Conservation (phyloP, 2,797 vertebrate genomes). For the Bucorvus abyssinicus region DNA sequence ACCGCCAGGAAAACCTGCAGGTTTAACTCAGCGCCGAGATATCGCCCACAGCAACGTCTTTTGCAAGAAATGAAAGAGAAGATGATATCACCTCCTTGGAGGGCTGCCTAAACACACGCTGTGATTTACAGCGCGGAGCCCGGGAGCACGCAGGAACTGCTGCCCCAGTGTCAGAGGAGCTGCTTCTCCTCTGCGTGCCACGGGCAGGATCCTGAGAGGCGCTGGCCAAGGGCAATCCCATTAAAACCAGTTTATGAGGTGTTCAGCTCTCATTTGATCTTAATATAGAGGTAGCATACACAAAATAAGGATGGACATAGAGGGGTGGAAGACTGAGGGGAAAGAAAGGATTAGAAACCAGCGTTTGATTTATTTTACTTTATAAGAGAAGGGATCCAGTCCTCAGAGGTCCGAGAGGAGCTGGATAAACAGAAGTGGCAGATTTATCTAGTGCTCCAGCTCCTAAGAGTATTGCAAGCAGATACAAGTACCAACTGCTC, state of each 20-base stretch:
- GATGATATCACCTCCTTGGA: not conserved
- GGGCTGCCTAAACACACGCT: not conserved
- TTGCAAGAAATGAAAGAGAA: not conserved
- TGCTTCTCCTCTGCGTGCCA: not conserved
- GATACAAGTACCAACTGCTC: not conserved
- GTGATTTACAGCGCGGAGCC: not conserved
- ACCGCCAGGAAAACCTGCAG: accelerated
- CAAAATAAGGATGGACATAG: not conserved
- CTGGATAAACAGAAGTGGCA: not conserved
- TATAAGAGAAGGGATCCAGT: not conserved
- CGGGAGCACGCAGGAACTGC: not conserved
- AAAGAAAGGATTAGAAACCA: not conserved
- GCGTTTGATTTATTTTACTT: not conserved
- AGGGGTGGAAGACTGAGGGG: not conserved
- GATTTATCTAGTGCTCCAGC: not conserved
- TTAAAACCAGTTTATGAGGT: not conserved
- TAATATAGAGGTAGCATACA: not conserved
- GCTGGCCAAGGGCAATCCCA: not conserved
- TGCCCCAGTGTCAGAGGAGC: not conserved
- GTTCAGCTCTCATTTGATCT: not conserved
- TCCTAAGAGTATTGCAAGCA: not conserved
- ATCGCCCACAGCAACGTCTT: not conserved
- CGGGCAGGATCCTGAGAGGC: not conserved
- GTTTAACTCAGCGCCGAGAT: accelerated
- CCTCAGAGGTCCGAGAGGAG: not conserved